phyloP scores from a whole-genome alignment of 2,888 invertebrate genomes.

The Campoplex nolae region DNA sequence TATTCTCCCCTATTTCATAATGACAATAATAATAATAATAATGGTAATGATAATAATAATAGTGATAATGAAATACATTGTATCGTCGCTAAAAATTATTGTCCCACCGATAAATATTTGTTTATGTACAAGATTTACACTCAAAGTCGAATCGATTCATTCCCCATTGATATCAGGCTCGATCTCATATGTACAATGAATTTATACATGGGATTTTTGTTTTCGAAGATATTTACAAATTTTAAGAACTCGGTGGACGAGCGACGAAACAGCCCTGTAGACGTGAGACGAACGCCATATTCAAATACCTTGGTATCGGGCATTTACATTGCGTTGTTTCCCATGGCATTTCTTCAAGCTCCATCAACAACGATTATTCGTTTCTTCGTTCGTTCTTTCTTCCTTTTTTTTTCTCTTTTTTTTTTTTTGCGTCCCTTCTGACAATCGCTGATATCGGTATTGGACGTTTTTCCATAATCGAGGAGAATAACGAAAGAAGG shows the following conservation, averaged over 20 bases:
- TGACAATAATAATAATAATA: constrained; percentile 15
- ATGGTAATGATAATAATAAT: background rate
- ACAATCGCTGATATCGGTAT: background rate
- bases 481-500: background rate
- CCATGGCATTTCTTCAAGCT: constrained; percentile 17
- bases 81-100: constrained; percentile 61
- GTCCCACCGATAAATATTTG: constrained; percentile 59
- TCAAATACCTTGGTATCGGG: background rate
- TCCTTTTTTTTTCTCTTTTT: background rate
- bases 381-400: background rate
- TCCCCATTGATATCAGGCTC: constrained; percentile 36
- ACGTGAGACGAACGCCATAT: constrained; percentile 45
- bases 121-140: constrained; percentile 59
- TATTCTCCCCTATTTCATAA: background rate
- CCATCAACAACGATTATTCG: background rate
- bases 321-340: constrained; percentile 1
- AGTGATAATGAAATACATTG: constrained; percentile 50
- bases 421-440: background rate
- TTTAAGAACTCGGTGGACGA: constrained; percentile 42
- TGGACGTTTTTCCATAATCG: constrained; percentile 11
- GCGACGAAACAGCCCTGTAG: constrained; percentile 33
- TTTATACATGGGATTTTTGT: constrained; percentile 41
- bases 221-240: constrained; percentile 42
- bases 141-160: background rate
- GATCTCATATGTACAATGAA: constrained; percentile 72